A percentile compares a stretch with the other conserved stretches of the same genome.
These are phyloP conservation scores for Magallana nippona DNA, from an alignment of 2,888 invertebrate genomes.

Conservation along the genomic window DNA sequence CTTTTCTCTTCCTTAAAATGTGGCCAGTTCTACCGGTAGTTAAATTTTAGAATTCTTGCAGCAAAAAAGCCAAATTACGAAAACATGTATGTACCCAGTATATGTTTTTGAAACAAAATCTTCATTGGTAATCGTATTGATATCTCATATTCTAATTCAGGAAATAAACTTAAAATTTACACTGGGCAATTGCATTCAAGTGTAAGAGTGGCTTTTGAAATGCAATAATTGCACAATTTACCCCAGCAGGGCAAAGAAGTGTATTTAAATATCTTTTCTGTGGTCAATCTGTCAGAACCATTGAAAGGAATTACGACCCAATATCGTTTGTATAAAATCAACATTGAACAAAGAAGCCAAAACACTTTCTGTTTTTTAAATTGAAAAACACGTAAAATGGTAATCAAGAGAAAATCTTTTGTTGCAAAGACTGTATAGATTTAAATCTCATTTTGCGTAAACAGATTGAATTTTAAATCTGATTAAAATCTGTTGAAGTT, in stretches of 20 bases:
- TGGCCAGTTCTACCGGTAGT: too few species aligned
- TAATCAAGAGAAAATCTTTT: slow-evolving; percentile 14
- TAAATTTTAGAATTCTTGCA: too few species aligned
- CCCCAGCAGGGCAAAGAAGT: background rate
- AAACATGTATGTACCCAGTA: too few species aligned
- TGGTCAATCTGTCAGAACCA: slow-evolving; percentile 4
- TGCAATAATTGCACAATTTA: background rate
- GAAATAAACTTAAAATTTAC: too few species aligned
- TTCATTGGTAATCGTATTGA: too few species aligned
- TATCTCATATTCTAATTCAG: too few species aligned
- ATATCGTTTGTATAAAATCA: slow-evolving; percentile 13
- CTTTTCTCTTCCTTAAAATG: too few species aligned
- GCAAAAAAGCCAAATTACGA: too few species aligned
- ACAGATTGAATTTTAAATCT: slow-evolving; percentile 29
- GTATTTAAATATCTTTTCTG: background rate
- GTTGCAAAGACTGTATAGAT: slow-evolving; percentile 23
- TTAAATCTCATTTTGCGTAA: slow-evolving; percentile 20
- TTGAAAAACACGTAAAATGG: slow-evolving; percentile 17
- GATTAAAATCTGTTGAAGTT: slow-evolving; percentile 26
- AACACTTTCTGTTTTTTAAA: slow-evolving; percentile 21
- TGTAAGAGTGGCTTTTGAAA: background rate
- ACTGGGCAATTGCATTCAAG: background rate
- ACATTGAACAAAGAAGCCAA: slow-evolving; percentile 3
- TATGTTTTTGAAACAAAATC: too few species aligned
- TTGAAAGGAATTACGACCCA: background rate